phyloP scores from a whole-genome alignment of 2,113 vertebrate genomes.

The Pyxicephalus adspersus region DNA sequence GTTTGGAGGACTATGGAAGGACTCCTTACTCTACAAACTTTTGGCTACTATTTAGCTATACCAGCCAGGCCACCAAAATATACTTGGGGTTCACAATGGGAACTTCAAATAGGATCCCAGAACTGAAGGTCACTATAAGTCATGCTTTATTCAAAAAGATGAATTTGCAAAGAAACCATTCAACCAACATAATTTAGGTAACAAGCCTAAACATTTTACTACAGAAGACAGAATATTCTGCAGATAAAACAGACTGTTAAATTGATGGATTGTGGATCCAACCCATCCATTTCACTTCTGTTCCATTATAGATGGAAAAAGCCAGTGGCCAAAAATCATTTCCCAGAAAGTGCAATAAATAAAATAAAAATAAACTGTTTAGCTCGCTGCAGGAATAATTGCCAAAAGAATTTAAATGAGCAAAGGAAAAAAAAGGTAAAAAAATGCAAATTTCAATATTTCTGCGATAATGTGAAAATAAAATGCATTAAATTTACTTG shows the following conservation, averaged over 20 bases:
- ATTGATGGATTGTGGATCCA: background rate
- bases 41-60: too few species aligned
- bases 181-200: too few species aligned
- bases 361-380: constrained; percentile 25
- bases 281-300: constrained; percentile 1
- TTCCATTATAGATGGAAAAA: constrained; percentile 6
- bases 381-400: constrained; percentile 9
- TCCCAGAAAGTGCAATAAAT: constrained; percentile 32
- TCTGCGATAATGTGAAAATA: constrained; percentile 42
- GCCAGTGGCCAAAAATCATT: constrained; percentile 1
- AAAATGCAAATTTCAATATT: constrained; percentile 33
- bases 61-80: too few species aligned
- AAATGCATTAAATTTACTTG: constrained; percentile 49
- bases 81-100: too few species aligned
- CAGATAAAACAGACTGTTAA: constrained; percentile 11
- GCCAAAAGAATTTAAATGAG: background rate
- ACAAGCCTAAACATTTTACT: background rate
- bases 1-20: too few species aligned
- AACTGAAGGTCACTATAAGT: too few species aligned
- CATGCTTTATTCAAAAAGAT: too few species aligned
- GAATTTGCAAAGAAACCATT: too few species aligned
- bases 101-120: too few species aligned
- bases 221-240: background rate
- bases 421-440: background rate
- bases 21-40: too few species aligned